Evolutionary conservation across 1,140 invertebrate genomes (phyloP).

Genomic region (Myzus persicae): DNA sequence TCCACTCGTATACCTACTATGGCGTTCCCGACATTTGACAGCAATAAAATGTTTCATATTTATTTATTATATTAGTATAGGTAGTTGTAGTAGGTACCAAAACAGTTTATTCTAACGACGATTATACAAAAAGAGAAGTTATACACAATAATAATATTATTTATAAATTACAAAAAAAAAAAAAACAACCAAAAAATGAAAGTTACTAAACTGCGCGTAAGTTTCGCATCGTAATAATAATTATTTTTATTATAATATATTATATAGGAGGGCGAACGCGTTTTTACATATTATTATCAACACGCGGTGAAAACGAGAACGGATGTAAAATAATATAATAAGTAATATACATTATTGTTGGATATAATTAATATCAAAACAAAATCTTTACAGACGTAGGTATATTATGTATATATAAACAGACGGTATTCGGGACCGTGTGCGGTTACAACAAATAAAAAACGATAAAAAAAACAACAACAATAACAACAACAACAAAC

Average conservation of each 20-base stretch:
- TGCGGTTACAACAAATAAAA: conserved; percentile 7
- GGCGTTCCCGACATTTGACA: not conserved
- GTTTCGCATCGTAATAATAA: not conserved
- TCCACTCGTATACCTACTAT: not conserved
- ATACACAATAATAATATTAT: not conserved
- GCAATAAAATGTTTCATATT: not conserved
- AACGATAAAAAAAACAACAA: conserved; percentile 1
- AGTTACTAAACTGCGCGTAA: not conserved
- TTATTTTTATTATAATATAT: not conserved
- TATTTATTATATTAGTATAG: not conserved
- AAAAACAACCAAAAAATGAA: not conserved
- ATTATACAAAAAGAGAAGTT: not conserved
- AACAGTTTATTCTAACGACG: not conserved
- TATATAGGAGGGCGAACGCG: not conserved
- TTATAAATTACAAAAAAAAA: not conserved
- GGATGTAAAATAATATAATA: not conserved
- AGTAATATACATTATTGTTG: not conserved
- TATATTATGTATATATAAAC: not conserved
- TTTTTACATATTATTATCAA: not conserved
- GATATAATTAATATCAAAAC: conserved; percentile 7
- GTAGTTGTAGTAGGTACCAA: not conserved
- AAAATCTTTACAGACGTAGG: not conserved
- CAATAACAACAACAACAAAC: conserved; percentile 9
- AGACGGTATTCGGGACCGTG: not conserved
- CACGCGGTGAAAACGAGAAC: not conserved